Evolutionary conservation across 1,140 invertebrate species (phyloP).

Genomic region (Pseudomyrmex pallidus): DNA sequence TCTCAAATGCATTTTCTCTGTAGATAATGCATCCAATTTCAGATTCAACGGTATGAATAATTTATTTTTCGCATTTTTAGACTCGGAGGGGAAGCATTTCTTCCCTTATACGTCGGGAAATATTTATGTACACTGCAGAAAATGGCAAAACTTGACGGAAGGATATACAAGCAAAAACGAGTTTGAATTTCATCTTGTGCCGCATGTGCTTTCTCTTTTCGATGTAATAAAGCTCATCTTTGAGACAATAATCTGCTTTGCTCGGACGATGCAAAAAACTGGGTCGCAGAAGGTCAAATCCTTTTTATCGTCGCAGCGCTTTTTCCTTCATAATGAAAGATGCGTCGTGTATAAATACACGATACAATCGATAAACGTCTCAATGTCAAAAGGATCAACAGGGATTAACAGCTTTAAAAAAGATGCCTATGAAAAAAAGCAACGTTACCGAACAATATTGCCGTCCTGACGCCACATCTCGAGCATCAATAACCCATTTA

Average conservation of each 20-base stretch:
- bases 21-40: not conserved
- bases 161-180: constrained; percentile 6
- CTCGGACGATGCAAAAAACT: not conserved
- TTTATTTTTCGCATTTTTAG: not conserved
- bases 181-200: not conserved
- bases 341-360: not conserved
- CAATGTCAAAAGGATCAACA: constrained; percentile 27
- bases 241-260: constrained; percentile 17
- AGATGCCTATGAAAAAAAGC: constrained; percentile 20
- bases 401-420: constrained; percentile 24
- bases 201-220: constrained; percentile 19
- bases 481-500: constrained; percentile 50
- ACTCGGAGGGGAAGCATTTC: not conserved
- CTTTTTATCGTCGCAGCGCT: not conserved
- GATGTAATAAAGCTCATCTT: constrained; percentile 29
- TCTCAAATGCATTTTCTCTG: constrained; percentile 2
- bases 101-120: not conserved
- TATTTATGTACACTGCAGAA: constrained; percentile 4
- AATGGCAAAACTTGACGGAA: not conserved
- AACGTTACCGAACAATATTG: constrained; percentile 29
- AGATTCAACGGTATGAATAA: not conserved
- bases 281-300: not conserved
- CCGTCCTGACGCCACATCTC: constrained; percentile 5
- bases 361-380: constrained; percentile 16
- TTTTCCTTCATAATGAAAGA: constrained; percentile 3